A percentile compares a stretch with the other conserved stretches of the same genome.
Conservation (phyloP, 2,113 vertebrate species). For the Macrotis lagotis region DNA sequence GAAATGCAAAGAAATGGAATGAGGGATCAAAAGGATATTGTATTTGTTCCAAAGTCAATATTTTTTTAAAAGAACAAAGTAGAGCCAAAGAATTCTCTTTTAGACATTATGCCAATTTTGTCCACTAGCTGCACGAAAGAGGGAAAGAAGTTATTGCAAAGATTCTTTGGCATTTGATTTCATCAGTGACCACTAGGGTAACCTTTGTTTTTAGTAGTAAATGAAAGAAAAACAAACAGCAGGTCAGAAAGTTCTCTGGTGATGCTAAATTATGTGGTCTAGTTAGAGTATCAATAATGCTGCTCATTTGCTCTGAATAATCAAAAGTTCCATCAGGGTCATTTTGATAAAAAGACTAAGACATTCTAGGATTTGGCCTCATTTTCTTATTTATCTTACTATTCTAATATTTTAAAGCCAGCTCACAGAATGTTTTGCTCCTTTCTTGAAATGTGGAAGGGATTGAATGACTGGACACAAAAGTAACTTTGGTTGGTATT, state of each 20-base stretch:
- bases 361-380: not conserved
- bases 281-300: not conserved
- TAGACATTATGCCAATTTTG: not conserved
- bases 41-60: not conserved
- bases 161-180: not conserved
- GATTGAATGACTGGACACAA: not conserved
- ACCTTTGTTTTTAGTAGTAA: not conserved
- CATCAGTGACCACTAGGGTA: not conserved
- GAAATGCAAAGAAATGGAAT: not conserved
- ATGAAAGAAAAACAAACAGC: not conserved
- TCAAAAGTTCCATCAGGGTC: not conserved
- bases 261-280: not conserved
- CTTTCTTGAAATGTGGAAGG: not conserved
- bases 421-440: not conserved
- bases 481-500: not conserved
- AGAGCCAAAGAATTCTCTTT: not conserved
- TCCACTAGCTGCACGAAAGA: not conserved
- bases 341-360: not conserved
- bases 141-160: slow-evolving; percentile 4
- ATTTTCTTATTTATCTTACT: not conserved
- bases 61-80: not conserved
- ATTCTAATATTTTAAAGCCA: not conserved
- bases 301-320: not conserved
- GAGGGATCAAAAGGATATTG: not conserved
- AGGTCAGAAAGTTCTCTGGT: not conserved